These are phyloP conservation scores for Silurus lanzhouensis DNA, from an alignment of 2,797 vertebrate genomes.

Conservation along the genomic window DNA sequence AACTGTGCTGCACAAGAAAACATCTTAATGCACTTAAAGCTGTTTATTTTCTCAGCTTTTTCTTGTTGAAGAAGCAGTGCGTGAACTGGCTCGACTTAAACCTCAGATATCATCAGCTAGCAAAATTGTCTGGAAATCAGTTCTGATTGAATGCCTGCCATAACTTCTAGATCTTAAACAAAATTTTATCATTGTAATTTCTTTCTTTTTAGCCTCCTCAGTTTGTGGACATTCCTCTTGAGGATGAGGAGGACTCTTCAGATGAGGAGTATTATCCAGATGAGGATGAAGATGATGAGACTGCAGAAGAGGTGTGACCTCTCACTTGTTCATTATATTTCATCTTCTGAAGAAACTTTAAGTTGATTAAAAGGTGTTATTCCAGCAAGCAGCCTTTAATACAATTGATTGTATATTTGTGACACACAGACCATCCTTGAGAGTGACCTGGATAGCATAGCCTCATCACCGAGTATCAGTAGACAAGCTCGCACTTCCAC, in stretches of 20 bases:
- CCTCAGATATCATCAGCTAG: no score
- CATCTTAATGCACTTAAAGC: no score
- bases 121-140: no score
- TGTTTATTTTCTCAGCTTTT: no score
- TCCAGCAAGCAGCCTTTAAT: neutral
- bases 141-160: no score
- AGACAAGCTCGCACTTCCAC: conserved; percentile 59
- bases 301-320: conserved; percentile 83
- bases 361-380: neutral
- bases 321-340: neutral
- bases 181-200: neutral
- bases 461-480: conserved; percentile 81
- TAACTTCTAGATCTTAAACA: neutral
- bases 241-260: conserved; percentile 92
- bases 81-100: no score
- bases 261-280: conserved; percentile 95
- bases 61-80: no score
- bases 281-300: conserved; percentile 92
- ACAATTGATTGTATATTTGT: conserved; percentile 27
- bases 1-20: no score
- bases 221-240: conserved; percentile 92
- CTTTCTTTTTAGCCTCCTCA: conserved; percentile 79
- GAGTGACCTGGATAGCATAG: conserved; percentile 88
- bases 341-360: neutral
- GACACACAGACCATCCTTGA: conserved; percentile 80